Evolutionary conservation across 2,113 vertebrate genomes (phyloP).

Genomic region (Scytalopus superciliaris): DNA sequence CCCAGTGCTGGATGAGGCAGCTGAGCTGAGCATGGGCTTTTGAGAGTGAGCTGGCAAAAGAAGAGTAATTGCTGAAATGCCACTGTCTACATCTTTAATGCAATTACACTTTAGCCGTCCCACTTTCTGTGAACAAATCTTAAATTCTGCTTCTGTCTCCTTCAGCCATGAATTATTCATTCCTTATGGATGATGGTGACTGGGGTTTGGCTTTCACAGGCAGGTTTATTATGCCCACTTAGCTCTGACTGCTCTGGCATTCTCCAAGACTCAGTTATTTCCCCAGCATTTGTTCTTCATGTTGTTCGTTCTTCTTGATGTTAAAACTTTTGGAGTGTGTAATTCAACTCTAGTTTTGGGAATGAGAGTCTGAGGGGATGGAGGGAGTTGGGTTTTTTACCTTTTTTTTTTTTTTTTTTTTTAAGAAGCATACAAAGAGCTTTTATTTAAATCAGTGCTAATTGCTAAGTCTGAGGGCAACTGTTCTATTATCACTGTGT

Average conservation of each 20-base stretch:
- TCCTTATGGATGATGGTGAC: slow-evolving; percentile 22
- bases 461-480: neutral
- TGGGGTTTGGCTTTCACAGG: slow-evolving; percentile 41
- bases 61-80: slow-evolving; percentile 8
- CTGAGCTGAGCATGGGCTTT: neutral
- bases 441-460: neutral
- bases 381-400: neutral
- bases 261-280: neutral
- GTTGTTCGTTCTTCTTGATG: neutral
- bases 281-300: neutral
- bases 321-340: neutral
- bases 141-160: neutral
- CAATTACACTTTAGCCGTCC: slow-evolving; percentile 1
- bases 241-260: slow-evolving; percentile 33
- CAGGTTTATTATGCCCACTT: slow-evolving; percentile 42
- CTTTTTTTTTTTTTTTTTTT: neutral
- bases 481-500: neutral
- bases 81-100: slow-evolving; percentile 33
- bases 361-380: neutral
- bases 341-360: neutral
- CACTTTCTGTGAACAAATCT: slow-evolving; percentile 37
- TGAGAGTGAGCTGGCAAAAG: neutral
- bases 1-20: neutral
- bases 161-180: slow-evolving; percentile 42
- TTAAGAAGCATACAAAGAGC: neutral